phyloP scores from a whole-genome alignment of 2,888 invertebrate genomes.

The Archips xylosteana region DNA sequence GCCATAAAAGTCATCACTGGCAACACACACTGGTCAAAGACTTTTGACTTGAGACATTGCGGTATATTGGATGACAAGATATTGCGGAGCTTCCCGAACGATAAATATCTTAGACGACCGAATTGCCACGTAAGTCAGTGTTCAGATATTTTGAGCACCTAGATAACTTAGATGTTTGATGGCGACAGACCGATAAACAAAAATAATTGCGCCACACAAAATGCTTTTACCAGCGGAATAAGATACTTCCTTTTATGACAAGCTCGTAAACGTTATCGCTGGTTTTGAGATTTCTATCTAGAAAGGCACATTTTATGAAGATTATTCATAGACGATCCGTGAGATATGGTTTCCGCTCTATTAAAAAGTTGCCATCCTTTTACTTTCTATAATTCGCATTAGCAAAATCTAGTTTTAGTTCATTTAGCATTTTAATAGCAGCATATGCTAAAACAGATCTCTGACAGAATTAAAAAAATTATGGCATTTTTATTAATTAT shows the following conservation, averaged over 20 bases:
- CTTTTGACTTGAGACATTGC: too few relatives aligned
- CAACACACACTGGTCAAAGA: too few relatives aligned
- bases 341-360: conserved; percentile 4
- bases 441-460: background rate
- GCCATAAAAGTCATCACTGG: too few relatives aligned
- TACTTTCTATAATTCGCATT: background rate
- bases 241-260: conserved; percentile 9
- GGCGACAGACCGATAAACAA: background rate
- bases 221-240: background rate
- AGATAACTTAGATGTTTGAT: too few relatives aligned
- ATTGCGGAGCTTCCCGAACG: too few relatives aligned
- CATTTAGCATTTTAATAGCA: background rate
- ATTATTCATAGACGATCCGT: background rate
- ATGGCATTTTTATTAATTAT: too few relatives aligned
- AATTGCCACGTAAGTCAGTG: too few relatives aligned
- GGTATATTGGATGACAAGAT: too few relatives aligned
- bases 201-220: background rate
- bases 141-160: too few relatives aligned
- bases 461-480: background rate
- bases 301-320: background rate
- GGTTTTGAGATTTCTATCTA: background rate
- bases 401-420: conserved; percentile 1
- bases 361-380: background rate
- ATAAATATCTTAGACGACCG: too few relatives aligned
- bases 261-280: background rate